Evolutionary conservation across 2,113 vertebrate species (phyloP).

Genomic region (Panthera leo): DNA sequence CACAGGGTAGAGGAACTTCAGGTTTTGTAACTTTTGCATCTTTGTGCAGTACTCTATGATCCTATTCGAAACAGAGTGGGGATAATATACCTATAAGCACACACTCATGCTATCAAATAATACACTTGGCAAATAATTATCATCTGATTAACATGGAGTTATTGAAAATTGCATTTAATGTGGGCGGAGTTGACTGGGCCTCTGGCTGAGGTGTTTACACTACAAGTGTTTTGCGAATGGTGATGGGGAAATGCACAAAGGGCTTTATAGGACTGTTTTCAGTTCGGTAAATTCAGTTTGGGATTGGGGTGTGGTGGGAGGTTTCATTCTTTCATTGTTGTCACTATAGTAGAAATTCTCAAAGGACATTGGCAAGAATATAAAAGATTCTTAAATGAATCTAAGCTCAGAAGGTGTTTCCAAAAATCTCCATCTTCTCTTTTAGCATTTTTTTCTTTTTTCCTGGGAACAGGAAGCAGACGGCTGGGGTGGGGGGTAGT

Average conservation of each 20-base stretch:
- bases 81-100: neutral
- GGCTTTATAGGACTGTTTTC: neutral
- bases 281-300: slow-evolving; percentile 15
- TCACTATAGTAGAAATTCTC: neutral
- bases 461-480: neutral
- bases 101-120: neutral
- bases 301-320: neutral
- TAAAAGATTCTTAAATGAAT: neutral
- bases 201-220: neutral
- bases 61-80: neutral
- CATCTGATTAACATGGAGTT: neutral
- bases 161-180: neutral
- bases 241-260: neutral
- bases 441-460: neutral
- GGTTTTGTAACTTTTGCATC: neutral
- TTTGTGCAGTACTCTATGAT: neutral
- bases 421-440: neutral
- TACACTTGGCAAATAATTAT: neutral
- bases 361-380: neutral
- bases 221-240: neutral
- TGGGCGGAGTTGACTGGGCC: neutral
- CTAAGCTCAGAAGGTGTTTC: neutral
- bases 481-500: neutral
- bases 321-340: neutral
- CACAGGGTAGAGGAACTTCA: neutral